phyloP scores from a whole-genome alignment of 2,113 vertebrate genomes.

The Mionectes macconnelli region DNA sequence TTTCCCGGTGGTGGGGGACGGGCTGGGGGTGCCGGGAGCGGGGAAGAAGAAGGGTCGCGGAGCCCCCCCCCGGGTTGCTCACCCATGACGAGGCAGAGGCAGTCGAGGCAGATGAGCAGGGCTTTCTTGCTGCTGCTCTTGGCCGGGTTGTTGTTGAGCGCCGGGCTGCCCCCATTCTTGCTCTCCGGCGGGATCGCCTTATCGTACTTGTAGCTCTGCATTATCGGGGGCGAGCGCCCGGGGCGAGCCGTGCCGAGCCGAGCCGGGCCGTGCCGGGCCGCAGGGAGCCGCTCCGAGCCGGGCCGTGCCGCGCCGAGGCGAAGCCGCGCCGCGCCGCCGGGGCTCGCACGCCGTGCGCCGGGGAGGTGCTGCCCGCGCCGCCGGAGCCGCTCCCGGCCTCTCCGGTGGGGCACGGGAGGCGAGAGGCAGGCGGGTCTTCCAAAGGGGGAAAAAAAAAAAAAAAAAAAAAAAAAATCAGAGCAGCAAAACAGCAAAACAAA shows the following conservation, averaged over 20 bases:
- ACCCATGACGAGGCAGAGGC: conserved; percentile 94
- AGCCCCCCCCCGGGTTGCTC: conserved; percentile 60
- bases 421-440: neutral
- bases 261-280: neutral
- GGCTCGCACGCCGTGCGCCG: neutral
- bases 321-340: neutral
- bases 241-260: neutral
- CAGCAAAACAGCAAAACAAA: neutral
- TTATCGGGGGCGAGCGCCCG: conserved; percentile 65
- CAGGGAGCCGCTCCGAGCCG: neutral
- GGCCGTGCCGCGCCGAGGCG: neutral
- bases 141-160: conserved; percentile 85
- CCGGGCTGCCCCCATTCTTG: conserved; percentile 91
- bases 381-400: neutral
- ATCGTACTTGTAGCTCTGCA: conserved; percentile 98
- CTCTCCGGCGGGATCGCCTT: conserved; percentile 93
- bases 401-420: neutral
- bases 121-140: conserved; percentile 85
- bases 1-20: neutral
- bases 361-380: neutral
- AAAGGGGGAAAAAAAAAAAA: too few species aligned
- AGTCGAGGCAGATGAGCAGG: conserved; percentile 87
- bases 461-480: neutral
- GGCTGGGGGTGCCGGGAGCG: neutral
- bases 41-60: neutral